A percentile compares a stretch with the other conserved stretches of the same genome.
Conservation (phyloP, 2,888 invertebrate species). For the Matsumyia berberina region DNA sequence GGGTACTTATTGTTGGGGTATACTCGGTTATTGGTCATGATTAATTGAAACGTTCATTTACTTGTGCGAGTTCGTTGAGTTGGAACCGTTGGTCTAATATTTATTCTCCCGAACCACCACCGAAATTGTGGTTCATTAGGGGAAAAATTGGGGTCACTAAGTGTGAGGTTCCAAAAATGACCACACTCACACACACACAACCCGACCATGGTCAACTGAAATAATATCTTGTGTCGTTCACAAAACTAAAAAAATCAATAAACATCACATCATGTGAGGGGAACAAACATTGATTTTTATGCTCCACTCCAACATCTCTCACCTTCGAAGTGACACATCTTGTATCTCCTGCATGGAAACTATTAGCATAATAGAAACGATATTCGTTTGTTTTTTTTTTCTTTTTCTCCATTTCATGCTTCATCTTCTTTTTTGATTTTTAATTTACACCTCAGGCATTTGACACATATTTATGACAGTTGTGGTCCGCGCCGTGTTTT, state of each 20-base stretch:
- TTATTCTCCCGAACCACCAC: not conserved
- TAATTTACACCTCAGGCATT: conserved; percentile 50
- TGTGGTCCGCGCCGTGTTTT: conserved; percentile 16
- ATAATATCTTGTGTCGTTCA: not conserved
- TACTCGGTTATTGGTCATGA: conserved; percentile 59
- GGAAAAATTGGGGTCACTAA: conserved; percentile 18
- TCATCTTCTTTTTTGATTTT: not conserved
- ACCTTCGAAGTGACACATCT: not conserved
- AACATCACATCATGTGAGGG: not conserved
- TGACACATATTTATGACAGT: conserved; percentile 55
- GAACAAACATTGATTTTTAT: not conserved
- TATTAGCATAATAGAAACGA: conserved; percentile 27
- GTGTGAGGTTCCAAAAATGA: not conserved
- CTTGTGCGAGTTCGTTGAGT: conserved; percentile 30
- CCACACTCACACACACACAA: not conserved
- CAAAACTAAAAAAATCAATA: not conserved
- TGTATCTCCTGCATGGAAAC: conserved; percentile 4
- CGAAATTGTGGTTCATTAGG: conserved; percentile 30
- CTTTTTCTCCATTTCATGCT: too few relatives aligned
- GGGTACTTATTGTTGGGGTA: conserved; percentile 10
- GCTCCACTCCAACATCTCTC: not conserved
- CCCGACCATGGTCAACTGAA: not conserved
- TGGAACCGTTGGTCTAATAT: not conserved
- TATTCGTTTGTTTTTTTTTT: not conserved
- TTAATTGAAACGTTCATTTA: conserved; percentile 71